These are phyloP conservation scores for Glareola pratincola DNA, from an alignment of 2,113 vertebrate species.

Conservation along the genomic window DNA sequence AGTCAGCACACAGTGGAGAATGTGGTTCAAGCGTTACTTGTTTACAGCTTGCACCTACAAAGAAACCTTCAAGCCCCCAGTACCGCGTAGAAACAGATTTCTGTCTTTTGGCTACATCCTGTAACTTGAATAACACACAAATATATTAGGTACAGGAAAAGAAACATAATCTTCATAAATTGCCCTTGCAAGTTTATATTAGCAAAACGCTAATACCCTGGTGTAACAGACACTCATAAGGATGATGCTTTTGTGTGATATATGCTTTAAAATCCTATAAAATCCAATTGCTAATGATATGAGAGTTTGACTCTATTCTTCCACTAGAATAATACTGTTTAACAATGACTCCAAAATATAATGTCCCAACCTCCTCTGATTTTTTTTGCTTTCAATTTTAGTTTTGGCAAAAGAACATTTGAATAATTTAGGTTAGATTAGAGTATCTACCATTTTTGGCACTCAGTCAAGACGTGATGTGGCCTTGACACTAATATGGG, in stretches of 20 bases:
- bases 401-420: not conserved
- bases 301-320: not conserved
- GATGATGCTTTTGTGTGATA: not conserved
- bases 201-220: not conserved
- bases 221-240: not conserved
- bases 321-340: not conserved
- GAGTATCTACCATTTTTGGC: not conserved
- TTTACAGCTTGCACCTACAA: conserved; percentile 31
- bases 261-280: not conserved
- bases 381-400: not conserved
- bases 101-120: conserved; percentile 61
- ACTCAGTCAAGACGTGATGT: not conserved
- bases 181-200: not conserved
- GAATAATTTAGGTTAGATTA: not conserved
- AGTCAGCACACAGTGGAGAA: not conserved
- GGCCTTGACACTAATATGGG: not conserved
- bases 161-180: not conserved
- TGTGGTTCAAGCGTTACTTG: not conserved
- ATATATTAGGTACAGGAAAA: not conserved
- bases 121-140: conserved; percentile 56
- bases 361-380: not conserved
- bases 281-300: not conserved
- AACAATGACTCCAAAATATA: not conserved
- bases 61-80: conserved; percentile 71
- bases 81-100: conserved; percentile 24